Evolutionary conservation across 2,113 vertebrate genomes (phyloP).

Genomic region (Pterocles gutturalis): DNA sequence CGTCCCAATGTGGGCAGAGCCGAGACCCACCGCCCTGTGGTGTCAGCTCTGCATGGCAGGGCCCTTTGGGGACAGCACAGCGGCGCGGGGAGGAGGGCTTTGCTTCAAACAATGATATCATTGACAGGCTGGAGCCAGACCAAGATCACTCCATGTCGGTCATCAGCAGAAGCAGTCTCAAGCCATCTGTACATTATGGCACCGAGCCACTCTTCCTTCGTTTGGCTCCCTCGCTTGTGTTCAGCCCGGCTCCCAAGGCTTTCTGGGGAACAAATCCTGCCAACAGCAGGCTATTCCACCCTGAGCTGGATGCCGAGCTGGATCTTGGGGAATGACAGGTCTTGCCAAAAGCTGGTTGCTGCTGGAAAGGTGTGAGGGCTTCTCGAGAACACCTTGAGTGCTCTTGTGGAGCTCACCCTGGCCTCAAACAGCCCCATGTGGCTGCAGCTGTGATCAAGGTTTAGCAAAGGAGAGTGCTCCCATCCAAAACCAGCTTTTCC

Average conservation of each 20-base stretch:
- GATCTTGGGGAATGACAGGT: not conserved
- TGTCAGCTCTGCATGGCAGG: not conserved
- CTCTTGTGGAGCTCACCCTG: not conserved
- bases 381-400: not conserved
- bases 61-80: not conserved
- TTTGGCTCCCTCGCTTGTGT: not conserved
- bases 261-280: slow-evolving; percentile 78
- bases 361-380: not conserved
- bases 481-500: not conserved
- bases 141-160: not conserved
- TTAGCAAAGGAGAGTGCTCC: not conserved
- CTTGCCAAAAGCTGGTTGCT: not conserved
- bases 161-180: slow-evolving; percentile 61
- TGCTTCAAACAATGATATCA: slow-evolving; percentile 73
- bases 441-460: not conserved
- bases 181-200: slow-evolving; percentile 72
- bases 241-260: slow-evolving; percentile 57
- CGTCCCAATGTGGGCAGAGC: not conserved
- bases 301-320: not conserved
- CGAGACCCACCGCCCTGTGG: not conserved
- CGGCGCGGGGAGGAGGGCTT: not conserved
- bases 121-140: slow-evolving; percentile 49
- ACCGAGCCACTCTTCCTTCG: slow-evolving; percentile 54
- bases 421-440: not conserved
- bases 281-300: slow-evolving; percentile 6